Conservation (phyloP, 2,113 vertebrate genomes). For the Chiloscyllium plagiosum region DNA sequence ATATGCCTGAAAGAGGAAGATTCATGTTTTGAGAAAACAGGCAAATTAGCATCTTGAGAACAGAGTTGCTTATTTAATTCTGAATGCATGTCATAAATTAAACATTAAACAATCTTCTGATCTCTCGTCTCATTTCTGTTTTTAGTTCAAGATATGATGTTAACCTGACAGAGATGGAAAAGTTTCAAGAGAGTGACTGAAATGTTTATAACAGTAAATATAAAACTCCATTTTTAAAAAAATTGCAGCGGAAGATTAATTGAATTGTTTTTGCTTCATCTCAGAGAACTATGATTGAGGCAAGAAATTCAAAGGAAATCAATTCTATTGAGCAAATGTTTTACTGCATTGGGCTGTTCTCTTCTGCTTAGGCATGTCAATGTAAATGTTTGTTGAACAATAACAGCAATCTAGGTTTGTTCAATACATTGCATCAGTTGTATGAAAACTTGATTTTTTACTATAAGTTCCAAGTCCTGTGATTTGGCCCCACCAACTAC, state of each 20-base stretch:
- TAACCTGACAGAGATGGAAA: background rate
- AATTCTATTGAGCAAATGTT: background rate
- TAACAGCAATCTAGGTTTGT: too few relatives aligned
- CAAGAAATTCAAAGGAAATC: background rate
- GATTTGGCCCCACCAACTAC: too few relatives aligned
- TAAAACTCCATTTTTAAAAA: background rate
- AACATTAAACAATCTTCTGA: background rate
- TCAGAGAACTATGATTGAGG: background rate
- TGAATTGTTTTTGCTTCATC: background rate
- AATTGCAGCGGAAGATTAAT: background rate
- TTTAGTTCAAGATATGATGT: background rate
- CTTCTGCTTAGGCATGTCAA: background rate
- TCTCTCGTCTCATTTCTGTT: background rate
- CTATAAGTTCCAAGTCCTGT: too few relatives aligned
- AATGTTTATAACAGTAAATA: background rate
- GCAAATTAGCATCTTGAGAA: slow-evolving; percentile 8
- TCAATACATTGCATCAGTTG: too few relatives aligned
- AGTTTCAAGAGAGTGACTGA: background rate
- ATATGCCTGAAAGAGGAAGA: background rate
- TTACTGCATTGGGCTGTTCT: background rate
- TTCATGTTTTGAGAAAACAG: background rate
- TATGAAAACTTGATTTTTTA: too few relatives aligned
- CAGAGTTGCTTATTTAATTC: background rate
- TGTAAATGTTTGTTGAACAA: background rate
- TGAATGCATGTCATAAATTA: background rate